These are phyloP conservation scores for Onychostruthus taczanowskii DNA, from an alignment of 2,113 vertebrate species.

Conservation along the genomic window DNA sequence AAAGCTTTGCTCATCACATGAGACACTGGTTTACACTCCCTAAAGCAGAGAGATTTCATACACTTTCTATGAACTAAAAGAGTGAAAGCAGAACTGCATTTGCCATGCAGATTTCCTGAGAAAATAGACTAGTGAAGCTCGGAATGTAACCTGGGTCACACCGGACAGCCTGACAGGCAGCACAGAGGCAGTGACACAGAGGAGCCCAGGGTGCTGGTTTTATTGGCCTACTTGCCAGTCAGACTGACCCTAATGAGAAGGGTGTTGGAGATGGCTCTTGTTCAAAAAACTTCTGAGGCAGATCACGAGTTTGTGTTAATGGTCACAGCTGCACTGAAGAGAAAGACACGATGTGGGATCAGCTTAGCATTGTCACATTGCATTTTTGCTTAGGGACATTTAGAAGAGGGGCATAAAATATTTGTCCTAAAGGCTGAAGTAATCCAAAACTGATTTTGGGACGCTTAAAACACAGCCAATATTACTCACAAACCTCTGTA, in stretches of 20 bases:
- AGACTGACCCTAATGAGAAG: background rate
- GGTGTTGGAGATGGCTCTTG: background rate
- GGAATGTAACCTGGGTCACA: background rate
- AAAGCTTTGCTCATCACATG: slow-evolving; percentile 38
- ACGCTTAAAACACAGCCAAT: background rate
- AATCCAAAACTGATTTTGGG: background rate
- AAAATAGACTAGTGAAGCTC: background rate
- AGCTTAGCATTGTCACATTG: background rate
- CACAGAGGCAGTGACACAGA: background rate
- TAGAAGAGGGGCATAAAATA: background rate
- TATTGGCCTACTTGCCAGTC: background rate
- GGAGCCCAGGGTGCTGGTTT: background rate
- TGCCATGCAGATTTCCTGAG: slow-evolving; percentile 10
- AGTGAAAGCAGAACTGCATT: background rate
- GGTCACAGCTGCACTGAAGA: background rate
- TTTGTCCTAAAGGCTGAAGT: background rate
- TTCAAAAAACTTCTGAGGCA: background rate
- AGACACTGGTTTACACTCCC: background rate
- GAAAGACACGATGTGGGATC: background rate
- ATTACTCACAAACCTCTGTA: background rate
- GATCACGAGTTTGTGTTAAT: background rate
- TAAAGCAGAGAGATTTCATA: background rate
- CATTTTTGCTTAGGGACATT: background rate
- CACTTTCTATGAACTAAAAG: slow-evolving; percentile 27
- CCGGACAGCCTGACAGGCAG: background rate